Percentiles rank a stretch among this genome's conserved stretches.
phyloP scores from a whole-genome alignment of 2,888 invertebrate species.

The Fissipunctia ypsillon region DNA sequence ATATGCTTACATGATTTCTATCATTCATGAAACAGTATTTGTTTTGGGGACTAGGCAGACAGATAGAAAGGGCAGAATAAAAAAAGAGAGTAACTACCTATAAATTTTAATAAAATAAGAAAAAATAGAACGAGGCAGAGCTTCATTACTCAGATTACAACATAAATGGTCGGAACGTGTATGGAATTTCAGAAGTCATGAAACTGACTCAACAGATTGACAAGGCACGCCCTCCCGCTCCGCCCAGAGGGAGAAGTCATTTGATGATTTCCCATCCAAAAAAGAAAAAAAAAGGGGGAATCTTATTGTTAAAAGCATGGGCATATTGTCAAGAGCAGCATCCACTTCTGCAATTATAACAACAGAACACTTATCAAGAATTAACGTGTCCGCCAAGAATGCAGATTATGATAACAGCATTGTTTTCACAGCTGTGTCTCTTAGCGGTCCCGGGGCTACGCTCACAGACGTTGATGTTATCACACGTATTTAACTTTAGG shows the following conservation, averaged over 20 bases:
- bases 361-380: constrained; percentile 10
- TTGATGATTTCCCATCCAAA: too few relatives aligned
- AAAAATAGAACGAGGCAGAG: neutral
- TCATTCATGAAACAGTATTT: neutral
- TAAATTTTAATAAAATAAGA: neutral
- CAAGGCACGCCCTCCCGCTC: too few relatives aligned
- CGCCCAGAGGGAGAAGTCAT: too few relatives aligned
- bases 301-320: neutral
- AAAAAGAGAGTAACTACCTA: too few relatives aligned
- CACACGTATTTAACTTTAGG: neutral
- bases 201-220: neutral
- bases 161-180: too few relatives aligned
- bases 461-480: neutral
- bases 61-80: neutral
- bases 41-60: neutral
- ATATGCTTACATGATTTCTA: neutral
- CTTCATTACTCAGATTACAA: neutral
- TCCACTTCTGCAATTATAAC: neutral
- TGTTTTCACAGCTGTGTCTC: constrained; percentile 13
- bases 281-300: too few relatives aligned
- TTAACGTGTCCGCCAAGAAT: neutral
- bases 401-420: constrained; percentile 9
- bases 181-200: too few relatives aligned
- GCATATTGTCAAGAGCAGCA: too few relatives aligned
- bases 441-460: neutral